These are phyloP conservation scores for Callorhinus ursinus DNA, from an alignment of 2,113 vertebrate genomes.

Conservation along the genomic window DNA sequence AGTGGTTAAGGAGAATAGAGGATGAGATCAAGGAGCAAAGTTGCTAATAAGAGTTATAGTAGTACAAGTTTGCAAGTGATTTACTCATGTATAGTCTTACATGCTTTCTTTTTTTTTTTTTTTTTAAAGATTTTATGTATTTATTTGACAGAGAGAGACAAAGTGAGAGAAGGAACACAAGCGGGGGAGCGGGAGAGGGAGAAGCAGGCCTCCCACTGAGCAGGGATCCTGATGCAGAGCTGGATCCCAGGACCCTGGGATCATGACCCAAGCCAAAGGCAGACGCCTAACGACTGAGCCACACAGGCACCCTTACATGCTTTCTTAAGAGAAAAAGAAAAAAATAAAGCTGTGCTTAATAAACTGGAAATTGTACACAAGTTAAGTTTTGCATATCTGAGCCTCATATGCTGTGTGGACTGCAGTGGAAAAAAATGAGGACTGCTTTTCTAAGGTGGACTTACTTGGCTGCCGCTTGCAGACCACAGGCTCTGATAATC, in stretches of 20 bases:
- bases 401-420: neutral
- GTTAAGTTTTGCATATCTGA: neutral
- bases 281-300: too few relatives aligned
- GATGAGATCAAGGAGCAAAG: neutral
- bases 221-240: too few relatives aligned
- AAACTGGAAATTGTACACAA: slow-evolving; percentile 36
- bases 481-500: slow-evolving; percentile 92
- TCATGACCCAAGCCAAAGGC: too few relatives aligned
- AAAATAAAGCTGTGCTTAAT: slow-evolving; percentile 28
- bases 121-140: too few relatives aligned
- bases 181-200: too few relatives aligned
- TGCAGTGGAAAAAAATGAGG: neutral
- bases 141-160: too few relatives aligned
- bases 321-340: slow-evolving; percentile 54
- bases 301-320: neutral
- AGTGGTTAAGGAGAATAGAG: neutral
- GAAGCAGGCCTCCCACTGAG: too few relatives aligned
- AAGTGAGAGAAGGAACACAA: too few relatives aligned
- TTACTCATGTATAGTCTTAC: slow-evolving; percentile 36
- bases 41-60: slow-evolving; percentile 33
- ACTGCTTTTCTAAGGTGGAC: slow-evolving; percentile 25
- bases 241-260: too few relatives aligned
- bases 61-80: slow-evolving; percentile 10
- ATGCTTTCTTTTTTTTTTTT: slow-evolving; percentile 3
- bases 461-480: slow-evolving; percentile 96